Conservation (phyloP, 1,140 invertebrate genomes). For the Hylaeus anthracinus region DNA sequence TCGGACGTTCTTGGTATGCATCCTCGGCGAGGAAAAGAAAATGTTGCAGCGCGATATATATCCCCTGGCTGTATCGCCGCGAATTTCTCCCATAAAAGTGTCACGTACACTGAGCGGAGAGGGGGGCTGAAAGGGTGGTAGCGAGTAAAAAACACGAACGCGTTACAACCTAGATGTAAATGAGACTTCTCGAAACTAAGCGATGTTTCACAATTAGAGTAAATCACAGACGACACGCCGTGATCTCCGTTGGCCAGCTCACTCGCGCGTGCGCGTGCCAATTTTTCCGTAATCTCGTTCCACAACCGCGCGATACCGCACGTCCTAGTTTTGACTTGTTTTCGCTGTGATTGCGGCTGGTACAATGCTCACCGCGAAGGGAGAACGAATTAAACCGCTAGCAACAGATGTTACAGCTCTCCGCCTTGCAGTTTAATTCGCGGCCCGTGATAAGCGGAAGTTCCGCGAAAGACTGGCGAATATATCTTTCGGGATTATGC, state of each 20-base stretch:
- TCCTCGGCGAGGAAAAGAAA: slow-evolving; percentile 7
- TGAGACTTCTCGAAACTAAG: slow-evolving; percentile 40
- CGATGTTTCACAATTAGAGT: slow-evolving; percentile 46
- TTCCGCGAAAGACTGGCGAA: slow-evolving; percentile 43
- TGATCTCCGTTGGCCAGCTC: background rate
- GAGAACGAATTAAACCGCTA: slow-evolving; percentile 62
- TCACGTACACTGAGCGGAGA: background rate
- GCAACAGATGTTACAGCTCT: slow-evolving; percentile 58
- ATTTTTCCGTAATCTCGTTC: slow-evolving; percentile 59
- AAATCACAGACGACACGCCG: slow-evolving; percentile 25
- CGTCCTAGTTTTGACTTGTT: slow-evolving; percentile 58
- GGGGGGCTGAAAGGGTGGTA: too few relatives aligned
- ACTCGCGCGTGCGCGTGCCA: slow-evolving; percentile 32
- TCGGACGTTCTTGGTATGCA: slow-evolving; percentile 15
- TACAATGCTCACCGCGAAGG: slow-evolving; percentile 41
- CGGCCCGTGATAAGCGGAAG: slow-evolving; percentile 58
- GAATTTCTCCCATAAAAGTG: slow-evolving; percentile 27
- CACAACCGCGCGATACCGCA: slow-evolving; percentile 44
- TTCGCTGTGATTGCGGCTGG: slow-evolving; percentile 42
- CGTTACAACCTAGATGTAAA: slow-evolving; percentile 37
- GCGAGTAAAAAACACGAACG: background rate
- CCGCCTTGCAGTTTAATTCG: slow-evolving; percentile 63
- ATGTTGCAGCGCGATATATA: slow-evolving; percentile 12
- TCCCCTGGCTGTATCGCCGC: background rate
- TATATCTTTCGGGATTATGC: slow-evolving; percentile 27